These are phyloP conservation scores for Gonatopus flavifemur DNA, from an alignment of 1,140 invertebrate genomes.

Conservation along the genomic window DNA sequence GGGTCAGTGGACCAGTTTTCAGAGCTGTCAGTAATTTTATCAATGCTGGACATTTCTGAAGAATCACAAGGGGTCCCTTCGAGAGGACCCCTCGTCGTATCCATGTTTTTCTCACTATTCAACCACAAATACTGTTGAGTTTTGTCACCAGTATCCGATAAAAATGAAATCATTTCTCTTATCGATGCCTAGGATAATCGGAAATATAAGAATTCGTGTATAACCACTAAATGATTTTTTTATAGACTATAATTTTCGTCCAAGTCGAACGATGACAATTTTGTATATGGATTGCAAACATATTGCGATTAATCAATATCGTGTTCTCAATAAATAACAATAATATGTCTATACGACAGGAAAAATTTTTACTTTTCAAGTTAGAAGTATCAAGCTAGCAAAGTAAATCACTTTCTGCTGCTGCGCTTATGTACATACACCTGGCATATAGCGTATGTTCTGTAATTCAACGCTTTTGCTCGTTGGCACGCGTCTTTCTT, in stretches of 20 bases:
- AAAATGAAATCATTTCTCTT: constrained; percentile 3
- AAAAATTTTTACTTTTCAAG: too few relatives aligned
- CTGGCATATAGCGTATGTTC: too few relatives aligned
- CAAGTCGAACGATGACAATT: too few relatives aligned
- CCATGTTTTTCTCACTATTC: constrained; percentile 36
- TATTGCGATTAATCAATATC: too few relatives aligned
- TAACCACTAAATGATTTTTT: not conserved
- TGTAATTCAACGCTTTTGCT: too few relatives aligned
- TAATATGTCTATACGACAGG: too few relatives aligned
- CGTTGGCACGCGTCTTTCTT: too few relatives aligned
- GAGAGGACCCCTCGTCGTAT: constrained; percentile 55
- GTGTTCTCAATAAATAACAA: too few relatives aligned
- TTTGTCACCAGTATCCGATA: constrained; percentile 7
- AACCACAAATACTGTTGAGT: constrained; percentile 11
- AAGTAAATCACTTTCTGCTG: too few relatives aligned
- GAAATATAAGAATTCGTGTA: not conserved
- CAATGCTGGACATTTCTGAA: constrained; percentile 41
- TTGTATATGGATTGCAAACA: too few relatives aligned
- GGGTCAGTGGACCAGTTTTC: constrained; percentile 38
- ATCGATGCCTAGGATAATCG: not conserved
- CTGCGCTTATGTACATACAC: too few relatives aligned
- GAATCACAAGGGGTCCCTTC: constrained; percentile 52
- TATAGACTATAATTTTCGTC: not conserved
- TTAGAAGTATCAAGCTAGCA: too few relatives aligned
- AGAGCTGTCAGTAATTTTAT: constrained; percentile 37